A percentile compares a stretch with the other conserved stretches of the same genome.
These are phyloP conservation scores for Cacoxenus indagator DNA, from an alignment of 2,888 invertebrate genomes.

Conservation along the genomic window DNA sequence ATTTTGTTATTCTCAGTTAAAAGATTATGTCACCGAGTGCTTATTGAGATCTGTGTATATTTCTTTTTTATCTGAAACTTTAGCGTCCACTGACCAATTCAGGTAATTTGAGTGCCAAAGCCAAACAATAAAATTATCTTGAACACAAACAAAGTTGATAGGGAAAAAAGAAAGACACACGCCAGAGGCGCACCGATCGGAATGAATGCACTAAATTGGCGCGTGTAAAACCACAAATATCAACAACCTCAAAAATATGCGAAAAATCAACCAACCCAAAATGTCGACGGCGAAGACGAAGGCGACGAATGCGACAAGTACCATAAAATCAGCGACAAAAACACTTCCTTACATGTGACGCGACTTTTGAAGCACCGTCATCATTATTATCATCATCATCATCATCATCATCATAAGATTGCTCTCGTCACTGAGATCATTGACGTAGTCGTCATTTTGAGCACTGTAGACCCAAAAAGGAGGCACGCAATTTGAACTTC, in stretches of 20 bases:
- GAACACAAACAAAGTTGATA: no score
- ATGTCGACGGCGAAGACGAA: neutral
- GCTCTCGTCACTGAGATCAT: neutral
- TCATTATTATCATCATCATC: neutral
- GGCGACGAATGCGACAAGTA: neutral
- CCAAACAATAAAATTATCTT: no score
- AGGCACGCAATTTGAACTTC: constrained; percentile 33
- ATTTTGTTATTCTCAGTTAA: no score
- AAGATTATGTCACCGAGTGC: no score
- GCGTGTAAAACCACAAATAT: constrained; percentile 19
- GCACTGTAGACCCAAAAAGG: neutral
- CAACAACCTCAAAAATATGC: constrained; percentile 19
- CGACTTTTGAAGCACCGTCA: neutral
- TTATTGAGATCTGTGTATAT: no score
- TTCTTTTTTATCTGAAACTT: no score
- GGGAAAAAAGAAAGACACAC: neutral
- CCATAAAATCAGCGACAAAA: neutral
- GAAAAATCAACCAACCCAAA: neutral
- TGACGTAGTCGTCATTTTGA: neutral
- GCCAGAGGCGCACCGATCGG: neutral
- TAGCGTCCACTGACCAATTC: no score
- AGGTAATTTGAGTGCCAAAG: no score
- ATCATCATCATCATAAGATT: neutral
- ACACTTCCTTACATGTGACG: constrained; percentile 19
- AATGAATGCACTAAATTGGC: constrained; percentile 8